Percentiles rank a stretch among this genome's conserved stretches.
phyloP scores from a whole-genome alignment of 1,140 invertebrate species.

The Drosophila malerkotliana region DNA sequence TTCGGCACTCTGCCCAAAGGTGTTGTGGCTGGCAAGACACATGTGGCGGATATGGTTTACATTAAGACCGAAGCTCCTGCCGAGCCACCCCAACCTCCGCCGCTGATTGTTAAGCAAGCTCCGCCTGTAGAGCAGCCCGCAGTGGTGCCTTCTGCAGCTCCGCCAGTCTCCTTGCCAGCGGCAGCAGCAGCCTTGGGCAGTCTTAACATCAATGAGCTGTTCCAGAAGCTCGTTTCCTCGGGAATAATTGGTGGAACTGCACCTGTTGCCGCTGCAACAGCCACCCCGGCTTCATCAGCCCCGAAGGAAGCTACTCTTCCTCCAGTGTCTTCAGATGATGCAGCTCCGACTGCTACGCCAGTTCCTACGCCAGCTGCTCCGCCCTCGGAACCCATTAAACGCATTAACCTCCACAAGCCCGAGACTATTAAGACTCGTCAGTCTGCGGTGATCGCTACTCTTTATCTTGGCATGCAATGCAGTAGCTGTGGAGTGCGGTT shows the following conservation, averaged over 20 bases:
- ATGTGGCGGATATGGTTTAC: conserved; percentile 88
- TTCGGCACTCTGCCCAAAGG: conserved; percentile 92
- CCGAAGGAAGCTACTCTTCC: conserved; percentile 13
- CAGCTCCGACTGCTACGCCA: conserved; percentile 58
- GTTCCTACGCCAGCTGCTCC: conserved; percentile 52
- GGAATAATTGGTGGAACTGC: conserved; percentile 89
- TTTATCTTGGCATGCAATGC: conserved; percentile 97
- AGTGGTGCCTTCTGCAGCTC: conserved; percentile 9
- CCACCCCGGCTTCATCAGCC: background rate
- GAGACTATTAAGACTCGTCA: conserved; percentile 91
- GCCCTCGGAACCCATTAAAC: conserved; percentile 84
- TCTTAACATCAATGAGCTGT: conserved; percentile 92
- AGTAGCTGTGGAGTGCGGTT: conserved; percentile 96
- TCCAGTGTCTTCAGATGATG: conserved; percentile 2
- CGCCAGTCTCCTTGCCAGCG: conserved; percentile 46
- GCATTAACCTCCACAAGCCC: conserved; percentile 87
- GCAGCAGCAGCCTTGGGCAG: conserved; percentile 73
- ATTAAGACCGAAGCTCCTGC: conserved; percentile 82
- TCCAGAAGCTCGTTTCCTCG: conserved; percentile 92
- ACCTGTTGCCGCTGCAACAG: background rate
- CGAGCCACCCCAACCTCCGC: conserved; percentile 60
- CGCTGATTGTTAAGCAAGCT: conserved; percentile 38
- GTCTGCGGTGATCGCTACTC: conserved; percentile 86
- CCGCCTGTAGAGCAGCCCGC: conserved; percentile 18
- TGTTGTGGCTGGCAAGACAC: conserved; percentile 88